Evolutionary conservation across 2,888 invertebrate species (phyloP), one percentile per base, ranked within the genome.

Genomic region (Mystacides longicornis): DNA sequence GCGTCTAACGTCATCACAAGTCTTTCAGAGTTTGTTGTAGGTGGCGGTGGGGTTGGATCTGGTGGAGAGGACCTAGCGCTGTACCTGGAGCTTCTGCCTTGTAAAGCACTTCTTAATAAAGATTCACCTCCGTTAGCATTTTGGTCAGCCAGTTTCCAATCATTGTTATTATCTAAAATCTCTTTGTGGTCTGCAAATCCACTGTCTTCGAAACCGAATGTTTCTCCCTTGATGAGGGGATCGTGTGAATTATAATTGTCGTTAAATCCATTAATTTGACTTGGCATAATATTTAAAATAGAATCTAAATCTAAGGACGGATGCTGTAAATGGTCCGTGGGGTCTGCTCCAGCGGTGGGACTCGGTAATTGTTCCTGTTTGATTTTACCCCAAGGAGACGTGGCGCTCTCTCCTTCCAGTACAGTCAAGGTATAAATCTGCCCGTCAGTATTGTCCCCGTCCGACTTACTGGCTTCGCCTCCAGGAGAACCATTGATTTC

Each of bases 391-490:
- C 83, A 81, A 59, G 82, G 78, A 70, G 80, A 77, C 66, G 85
- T 75, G 70, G 78, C 72, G 64, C 78, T 71, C 64, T 85, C 84
- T 64, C 87, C 87, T 71, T 91, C 90, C 67, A 92, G 81, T 68
- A 91, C 90, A 66, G 91, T 91, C 61, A 92, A 74, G 55, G 91
- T 91, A 70, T 91, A 91, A 67, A 91, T 91, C 69, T 85, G 83
- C 62, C 88, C 87, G 65, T 88, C 88, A n/a, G 86, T 85, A 66
- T 85, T 86, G 63, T 72, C 73, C 59, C 75, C 76, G 60, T 75
- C 75, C 59, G 75, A 66, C 67, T 78, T 77, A 33, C 75, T 73
- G 59, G 75, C 71, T 62, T 77, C 74, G 60, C 75, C 64, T 66
- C 76, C 73, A 48, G 77, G 63, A 66, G 76, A 70, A 60, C 62